These are phyloP conservation scores for Coenonympha arcania DNA, from an alignment of 2,888 invertebrate genomes.

Conservation along the genomic window DNA sequence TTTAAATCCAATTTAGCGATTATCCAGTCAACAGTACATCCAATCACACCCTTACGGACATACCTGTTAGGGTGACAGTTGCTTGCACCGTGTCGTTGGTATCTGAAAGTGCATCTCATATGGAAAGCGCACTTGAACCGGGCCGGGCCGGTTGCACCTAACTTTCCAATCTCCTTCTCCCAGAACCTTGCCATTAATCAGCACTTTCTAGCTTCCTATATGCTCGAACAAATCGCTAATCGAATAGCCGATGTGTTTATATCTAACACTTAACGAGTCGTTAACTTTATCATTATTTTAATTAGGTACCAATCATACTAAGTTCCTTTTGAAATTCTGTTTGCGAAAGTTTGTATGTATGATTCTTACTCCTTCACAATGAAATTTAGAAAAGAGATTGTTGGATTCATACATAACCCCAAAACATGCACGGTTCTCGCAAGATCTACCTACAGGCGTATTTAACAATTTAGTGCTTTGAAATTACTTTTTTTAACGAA, in stretches of 20 bases:
- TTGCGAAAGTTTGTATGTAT: no score
- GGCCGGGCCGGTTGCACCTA: slow-evolving; percentile 53
- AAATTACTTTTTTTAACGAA: no score
- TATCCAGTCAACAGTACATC: background rate
- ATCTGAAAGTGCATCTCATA: slow-evolving; percentile 61
- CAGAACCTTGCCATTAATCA: slow-evolving; percentile 44
- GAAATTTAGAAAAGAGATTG: no score
- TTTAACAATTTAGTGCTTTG: no score
- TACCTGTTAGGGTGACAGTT: slow-evolving; percentile 39
- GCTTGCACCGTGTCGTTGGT: slow-evolving; percentile 40
- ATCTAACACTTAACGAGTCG: background rate
- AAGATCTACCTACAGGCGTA: no score
- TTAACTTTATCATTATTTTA: no score
- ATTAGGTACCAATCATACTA: no score
- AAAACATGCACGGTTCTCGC: no score
- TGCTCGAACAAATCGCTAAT: slow-evolving; percentile 3
- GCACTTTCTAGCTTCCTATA: slow-evolving; percentile 48
- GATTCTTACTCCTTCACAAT: no score
- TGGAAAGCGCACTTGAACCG: slow-evolving; percentile 50
- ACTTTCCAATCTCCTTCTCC: slow-evolving; percentile 59
- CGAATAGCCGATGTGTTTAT: background rate
- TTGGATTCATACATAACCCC: no score
- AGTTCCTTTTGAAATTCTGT: no score
- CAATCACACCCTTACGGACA: background rate
- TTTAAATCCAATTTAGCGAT: background rate